phyloP scores from a whole-genome alignment of 2,888 invertebrate genomes.

The Ichneumoninae sp. region DNA sequence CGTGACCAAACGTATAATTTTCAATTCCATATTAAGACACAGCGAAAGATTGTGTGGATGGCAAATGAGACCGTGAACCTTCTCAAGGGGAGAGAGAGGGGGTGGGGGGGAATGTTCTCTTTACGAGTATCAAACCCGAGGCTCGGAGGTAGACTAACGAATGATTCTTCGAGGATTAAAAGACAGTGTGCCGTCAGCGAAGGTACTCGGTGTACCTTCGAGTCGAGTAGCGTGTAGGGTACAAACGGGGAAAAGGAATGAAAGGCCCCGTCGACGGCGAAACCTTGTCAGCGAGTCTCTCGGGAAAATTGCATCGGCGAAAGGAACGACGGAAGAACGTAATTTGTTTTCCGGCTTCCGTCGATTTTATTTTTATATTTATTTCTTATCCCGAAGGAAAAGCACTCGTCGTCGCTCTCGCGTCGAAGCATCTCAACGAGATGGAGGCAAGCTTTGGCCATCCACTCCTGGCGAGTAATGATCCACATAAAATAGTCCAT shows the following conservation, averaged over 20 bases:
- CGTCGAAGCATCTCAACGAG: constrained; percentile 64
- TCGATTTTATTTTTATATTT: constrained; percentile 62
- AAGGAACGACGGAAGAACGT: constrained; percentile 72
- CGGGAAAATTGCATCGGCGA: constrained; percentile 76
- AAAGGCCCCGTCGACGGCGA: constrained; percentile 73
- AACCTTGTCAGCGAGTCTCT: constrained; percentile 74
- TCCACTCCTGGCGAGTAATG: constrained; percentile 64
- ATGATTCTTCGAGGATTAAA: constrained; percentile 79
- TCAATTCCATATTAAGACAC: neutral
- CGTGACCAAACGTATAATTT: neutral
- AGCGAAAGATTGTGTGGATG: neutral
- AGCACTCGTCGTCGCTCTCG: constrained; percentile 40
- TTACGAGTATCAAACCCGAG: constrained; percentile 12
- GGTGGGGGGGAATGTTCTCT: neutral
- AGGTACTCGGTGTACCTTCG: constrained; percentile 61
- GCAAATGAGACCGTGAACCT: constrained; percentile 3
- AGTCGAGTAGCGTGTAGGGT: constrained; percentile 30
- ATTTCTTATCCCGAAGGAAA: constrained; percentile 42
- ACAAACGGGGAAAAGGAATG: constrained; percentile 53
- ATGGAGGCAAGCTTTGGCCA: constrained; percentile 67
- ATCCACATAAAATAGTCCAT: constrained; percentile 41
- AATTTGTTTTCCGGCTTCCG: constrained; percentile 78
- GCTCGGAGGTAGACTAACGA: constrained; percentile 72
- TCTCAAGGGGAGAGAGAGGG: neutral
- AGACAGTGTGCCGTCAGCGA: constrained; percentile 77